A percentile compares a stretch with the other conserved stretches of the same genome.
Conservation (phyloP, 2,888 invertebrate genomes). For the Luperina nickerlii region DNA sequence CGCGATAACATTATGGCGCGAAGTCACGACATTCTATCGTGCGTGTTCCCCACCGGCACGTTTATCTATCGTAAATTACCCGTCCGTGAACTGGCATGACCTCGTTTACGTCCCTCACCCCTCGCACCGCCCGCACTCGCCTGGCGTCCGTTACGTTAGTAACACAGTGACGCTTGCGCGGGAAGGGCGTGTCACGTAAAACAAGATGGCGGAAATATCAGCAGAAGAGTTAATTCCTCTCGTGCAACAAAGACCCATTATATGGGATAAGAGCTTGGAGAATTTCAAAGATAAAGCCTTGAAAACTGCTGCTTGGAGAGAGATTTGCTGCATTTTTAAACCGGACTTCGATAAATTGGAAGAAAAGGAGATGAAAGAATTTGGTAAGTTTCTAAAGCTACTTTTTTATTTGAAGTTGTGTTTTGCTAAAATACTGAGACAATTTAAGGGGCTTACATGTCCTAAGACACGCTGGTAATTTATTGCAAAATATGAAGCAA, state of each 20-base stretch:
- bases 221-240: constrained; percentile 51
- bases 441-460: neutral
- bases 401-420: neutral
- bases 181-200: constrained; percentile 8
- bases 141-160: constrained; percentile 3
- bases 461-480: no score
- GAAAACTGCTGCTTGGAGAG: constrained; percentile 47
- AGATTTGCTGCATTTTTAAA: constrained; percentile 44
- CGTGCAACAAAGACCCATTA: constrained; percentile 46
- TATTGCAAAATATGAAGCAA: no score
- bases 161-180: constrained; percentile 5
- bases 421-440: no score
- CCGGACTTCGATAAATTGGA: constrained; percentile 34
- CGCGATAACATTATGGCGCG: constrained; percentile 16
- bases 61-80: constrained; percentile 36
- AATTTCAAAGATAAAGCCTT: constrained; percentile 38
- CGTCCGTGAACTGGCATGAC: constrained; percentile 30
- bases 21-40: constrained; percentile 29
- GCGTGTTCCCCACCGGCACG: constrained; percentile 13
- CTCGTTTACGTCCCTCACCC: constrained; percentile 4
- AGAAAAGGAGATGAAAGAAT: constrained; percentile 32
- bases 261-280: constrained; percentile 48
- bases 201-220: constrained; percentile 40
- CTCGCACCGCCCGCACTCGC: neutral
- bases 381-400: constrained; percentile 15